Evolutionary conservation across 2,797 vertebrate species (phyloP), one percentile per base, ranked within the genome.

Genomic region (Rachycentron canadum): DNA sequence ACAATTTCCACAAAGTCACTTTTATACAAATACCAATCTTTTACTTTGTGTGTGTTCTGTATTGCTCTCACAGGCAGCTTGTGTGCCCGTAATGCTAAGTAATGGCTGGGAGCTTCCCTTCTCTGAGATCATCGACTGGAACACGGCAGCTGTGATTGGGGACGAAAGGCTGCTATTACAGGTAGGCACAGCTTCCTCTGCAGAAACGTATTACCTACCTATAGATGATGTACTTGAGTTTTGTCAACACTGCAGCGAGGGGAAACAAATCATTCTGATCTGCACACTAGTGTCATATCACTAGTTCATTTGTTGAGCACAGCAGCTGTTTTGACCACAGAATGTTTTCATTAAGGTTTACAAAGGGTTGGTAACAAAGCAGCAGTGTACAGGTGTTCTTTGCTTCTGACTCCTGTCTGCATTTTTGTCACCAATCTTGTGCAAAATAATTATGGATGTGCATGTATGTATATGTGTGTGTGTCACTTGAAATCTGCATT

Each of bases 91-190:
- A 74, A 98, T 99, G 96, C 96, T 99, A 73, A 99, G 98, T 94
- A 99, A 99, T 2, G 98, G 98, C 84, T 99, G 98, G 98, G 97
- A 99, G 93, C 81, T 99, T 88, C 98, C 98, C 2, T 99, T 99
- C 95, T 99, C 98, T 0, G 98, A 99, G 93, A 97, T 99, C 94
- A 99, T 99, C 71, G 96, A 98, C 91, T 99, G 98, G 98, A 99
- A 97, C 91, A 97, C 96, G 74, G 98, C 97, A 76, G 96, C 97
- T 86, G 93, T 99, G 93, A 97, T 98, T 23, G 98, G 98, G 79
- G 98, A 99, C 91, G 98, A 99, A 94, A 96, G 97, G 92, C 97
- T 99, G 90, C 97, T 99, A 83, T 95, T 99, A 92, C 98, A 99
- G 97, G 98, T 99, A 94, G 91, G 68, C 43, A 14, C 50, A 34